phyloP scores from a whole-genome alignment of 2,113 vertebrate genomes.

The Aphyosemion australe region DNA sequence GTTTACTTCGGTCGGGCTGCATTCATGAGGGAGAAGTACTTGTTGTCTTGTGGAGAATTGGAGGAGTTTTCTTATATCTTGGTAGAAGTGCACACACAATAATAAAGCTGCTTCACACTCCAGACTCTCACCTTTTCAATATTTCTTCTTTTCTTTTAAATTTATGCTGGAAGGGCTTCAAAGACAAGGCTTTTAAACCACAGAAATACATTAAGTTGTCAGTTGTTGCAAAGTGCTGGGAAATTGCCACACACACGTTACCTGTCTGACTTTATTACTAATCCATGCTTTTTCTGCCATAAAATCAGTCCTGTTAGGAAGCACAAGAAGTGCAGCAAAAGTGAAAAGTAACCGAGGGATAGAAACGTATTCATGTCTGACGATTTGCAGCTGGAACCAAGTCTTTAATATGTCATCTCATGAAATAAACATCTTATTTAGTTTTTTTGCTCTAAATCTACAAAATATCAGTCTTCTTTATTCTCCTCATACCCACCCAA shows the following conservation, averaged over 20 bases:
- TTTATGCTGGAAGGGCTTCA: conserved; percentile 15
- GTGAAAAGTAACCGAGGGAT: too few relatives aligned
- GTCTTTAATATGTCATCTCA: conserved; percentile 3
- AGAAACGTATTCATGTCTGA: conserved; percentile 47
- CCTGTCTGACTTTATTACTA: conserved; percentile 47
- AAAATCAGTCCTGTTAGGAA: conserved; percentile 3
- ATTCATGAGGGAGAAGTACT: conserved; percentile 5
- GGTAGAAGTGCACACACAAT: conserved; percentile 15
- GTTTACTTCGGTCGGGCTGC: conserved; percentile 9
- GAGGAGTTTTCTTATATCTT: neutral
- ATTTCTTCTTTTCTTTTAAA: neutral
- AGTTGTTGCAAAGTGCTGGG: conserved; percentile 18
- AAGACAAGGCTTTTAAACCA: conserved; percentile 33
- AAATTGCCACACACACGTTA: conserved; percentile 14
- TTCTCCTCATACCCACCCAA: neutral
- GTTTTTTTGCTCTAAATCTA: neutral
- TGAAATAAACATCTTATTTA: neutral
- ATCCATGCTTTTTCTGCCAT: conserved; percentile 24
- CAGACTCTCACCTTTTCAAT: conserved; percentile 1
- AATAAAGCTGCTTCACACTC: conserved; percentile 38
- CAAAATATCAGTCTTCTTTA: neutral
- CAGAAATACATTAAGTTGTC: conserved; percentile 68
- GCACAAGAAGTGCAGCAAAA: too few relatives aligned
- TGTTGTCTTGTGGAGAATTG: neutral
- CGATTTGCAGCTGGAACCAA: neutral